phyloP scores from a whole-genome alignment of 1,140 invertebrate genomes.

The Pemphigus obesinymphae region DNA sequence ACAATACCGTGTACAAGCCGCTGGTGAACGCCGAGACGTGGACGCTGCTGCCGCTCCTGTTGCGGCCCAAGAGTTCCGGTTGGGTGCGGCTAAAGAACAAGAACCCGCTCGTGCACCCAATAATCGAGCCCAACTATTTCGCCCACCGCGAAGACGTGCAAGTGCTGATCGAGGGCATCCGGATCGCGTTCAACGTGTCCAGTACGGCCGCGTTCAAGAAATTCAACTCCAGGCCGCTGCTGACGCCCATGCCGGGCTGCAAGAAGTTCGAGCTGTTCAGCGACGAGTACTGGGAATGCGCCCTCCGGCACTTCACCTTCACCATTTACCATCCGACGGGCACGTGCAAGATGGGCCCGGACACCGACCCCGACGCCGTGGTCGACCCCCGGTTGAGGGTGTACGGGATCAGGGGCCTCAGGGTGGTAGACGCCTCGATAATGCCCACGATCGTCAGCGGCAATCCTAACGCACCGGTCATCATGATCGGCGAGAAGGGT shows the following conservation, averaged over 20 bases:
- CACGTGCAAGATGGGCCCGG: conserved; percentile 82
- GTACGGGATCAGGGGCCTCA: conserved; percentile 65
- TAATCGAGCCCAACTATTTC: conserved; percentile 90
- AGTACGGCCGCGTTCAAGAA: conserved; percentile 73
- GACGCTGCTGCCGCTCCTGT: conserved; percentile 72
- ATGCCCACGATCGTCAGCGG: conserved; percentile 78
- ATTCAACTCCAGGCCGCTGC: conserved; percentile 71
- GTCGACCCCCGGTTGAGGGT: conserved; percentile 73
- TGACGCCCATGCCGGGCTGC: conserved; percentile 75
- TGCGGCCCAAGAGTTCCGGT: conserved; percentile 78
- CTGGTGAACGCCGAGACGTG: conserved; percentile 72
- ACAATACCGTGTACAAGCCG: conserved; percentile 79
- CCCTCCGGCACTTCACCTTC: conserved; percentile 72
- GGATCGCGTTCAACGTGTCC: conserved; percentile 72
- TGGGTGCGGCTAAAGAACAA: conserved; percentile 69
- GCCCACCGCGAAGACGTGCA: conserved; percentile 71
- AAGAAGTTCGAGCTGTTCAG: conserved; percentile 63
- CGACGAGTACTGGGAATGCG: conserved; percentile 83
- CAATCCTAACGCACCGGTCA: conserved; percentile 71
- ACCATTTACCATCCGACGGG: conserved; percentile 81
- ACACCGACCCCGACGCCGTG: conserved; percentile 67
- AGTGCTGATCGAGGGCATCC: conserved; percentile 72
- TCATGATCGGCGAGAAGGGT: conserved; percentile 76
- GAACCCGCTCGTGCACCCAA: conserved; percentile 75
- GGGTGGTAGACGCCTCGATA: conserved; percentile 72